Percentiles rank a stretch among this genome's conserved stretches.
These are phyloP conservation scores for Dinoponera quadriceps DNA, from an alignment of 1,140 invertebrate species.

Conservation along the genomic window DNA sequence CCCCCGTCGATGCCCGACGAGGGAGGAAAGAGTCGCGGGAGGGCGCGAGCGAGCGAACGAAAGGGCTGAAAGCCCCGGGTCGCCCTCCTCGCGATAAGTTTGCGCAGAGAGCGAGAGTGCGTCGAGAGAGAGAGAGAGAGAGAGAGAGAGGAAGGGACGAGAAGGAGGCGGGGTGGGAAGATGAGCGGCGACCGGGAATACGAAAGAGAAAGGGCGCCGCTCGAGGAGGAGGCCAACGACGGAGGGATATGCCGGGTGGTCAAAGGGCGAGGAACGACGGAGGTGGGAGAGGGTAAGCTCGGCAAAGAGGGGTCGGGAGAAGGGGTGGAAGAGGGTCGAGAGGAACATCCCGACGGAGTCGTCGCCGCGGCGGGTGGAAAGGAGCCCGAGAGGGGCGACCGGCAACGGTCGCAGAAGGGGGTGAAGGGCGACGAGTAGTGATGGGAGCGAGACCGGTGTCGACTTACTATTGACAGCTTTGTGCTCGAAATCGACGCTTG, in stretches of 20 bases:
- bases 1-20: constrained; percentile 33
- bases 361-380: constrained; percentile 42
- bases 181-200: constrained; percentile 59
- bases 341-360: constrained; percentile 51
- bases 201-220: constrained; percentile 59
- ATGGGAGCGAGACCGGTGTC: too few relatives aligned
- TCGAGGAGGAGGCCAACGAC: not conserved
- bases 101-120: constrained; percentile 72
- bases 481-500: too few relatives aligned
- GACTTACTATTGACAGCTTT: too few relatives aligned
- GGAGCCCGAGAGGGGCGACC: constrained; percentile 11
- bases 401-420: constrained; percentile 62
- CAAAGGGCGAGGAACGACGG: constrained; percentile 52
- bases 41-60: constrained; percentile 51
- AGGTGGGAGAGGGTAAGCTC: constrained; percentile 53
- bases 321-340: not conserved
- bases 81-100: constrained; percentile 69
- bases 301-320: constrained; percentile 53
- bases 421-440: constrained; percentile 51
- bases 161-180: constrained; percentile 24
- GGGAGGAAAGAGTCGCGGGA: constrained; percentile 37
- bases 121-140: constrained; percentile 47
- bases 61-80: constrained; percentile 36
- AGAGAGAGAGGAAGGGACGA: constrained; percentile 29
- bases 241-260: constrained; percentile 28